Base-by-base conservation (phyloP, 2,113 vertebrate species). In the Rostratula benghalensis region DNA sequence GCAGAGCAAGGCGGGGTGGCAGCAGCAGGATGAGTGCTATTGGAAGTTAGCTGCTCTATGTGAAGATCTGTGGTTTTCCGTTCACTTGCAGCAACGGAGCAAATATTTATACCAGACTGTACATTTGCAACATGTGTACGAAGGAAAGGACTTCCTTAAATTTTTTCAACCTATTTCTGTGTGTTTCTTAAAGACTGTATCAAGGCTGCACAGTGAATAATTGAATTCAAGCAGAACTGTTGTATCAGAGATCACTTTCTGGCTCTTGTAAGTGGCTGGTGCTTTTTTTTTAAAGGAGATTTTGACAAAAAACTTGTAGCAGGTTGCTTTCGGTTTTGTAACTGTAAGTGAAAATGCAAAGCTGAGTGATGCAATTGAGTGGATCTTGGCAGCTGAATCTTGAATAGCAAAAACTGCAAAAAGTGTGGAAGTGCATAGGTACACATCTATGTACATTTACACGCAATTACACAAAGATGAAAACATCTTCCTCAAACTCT, bases 1-100 rank as follows among this genome's bases (percentile, higher is more conserved):
- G 23, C 41, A 61, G 67, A 64, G 43, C 46, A 45, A 11, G 0
- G 1, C 14, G 35, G 31, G 21, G 27, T 0, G 3, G 59, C 60
- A 50, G 69, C 35, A 28, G 1, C 23, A 46, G 81, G 9, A 28
- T 31, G 16, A 31, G 11, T 45, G 63, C 59, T 79, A 0, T 18
- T 87, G 33, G 56, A 67, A 71, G 23, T 51, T 37, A 41, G 46
- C 60, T 12, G 3, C 24, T 73, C 14, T 2, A 45, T 50, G 43
- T 41, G 60, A 77, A 51, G 20, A 27, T 57, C 41, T 69, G 59
- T 71, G 7, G 2, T 54, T 70, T 60, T 56, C 18, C 65, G 39
- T 45, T 67, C 23, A 15, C 56, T 60, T 82, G 67, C 43, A 35
- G 35, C 84, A 87, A 76, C 5, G 6, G 69, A 82, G 57, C 27